Percentiles rank a stretch among this genome's conserved stretches.
Evolutionary conservation across 2,113 vertebrate species (phyloP).

Genomic region (Pelusios castaneus): DNA sequence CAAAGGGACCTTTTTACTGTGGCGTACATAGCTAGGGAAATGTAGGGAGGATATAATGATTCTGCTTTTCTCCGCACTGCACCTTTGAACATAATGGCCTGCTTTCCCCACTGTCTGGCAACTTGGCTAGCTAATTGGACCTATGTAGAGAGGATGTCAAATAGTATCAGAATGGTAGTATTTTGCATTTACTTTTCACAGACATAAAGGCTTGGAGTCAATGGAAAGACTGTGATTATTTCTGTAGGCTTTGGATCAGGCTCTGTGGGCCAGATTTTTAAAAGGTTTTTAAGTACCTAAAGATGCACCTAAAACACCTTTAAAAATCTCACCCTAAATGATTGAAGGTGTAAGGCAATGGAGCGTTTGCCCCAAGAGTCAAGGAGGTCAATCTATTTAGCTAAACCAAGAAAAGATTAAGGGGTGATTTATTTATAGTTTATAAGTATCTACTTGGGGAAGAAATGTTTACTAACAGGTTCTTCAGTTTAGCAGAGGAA

Average conservation of each 20-base stretch:
- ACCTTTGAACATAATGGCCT: background rate
- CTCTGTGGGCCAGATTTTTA: background rate
- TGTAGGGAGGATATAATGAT: background rate
- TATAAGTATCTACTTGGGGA: no score
- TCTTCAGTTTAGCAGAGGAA: no score
- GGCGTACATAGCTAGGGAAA: background rate
- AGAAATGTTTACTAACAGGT: no score
- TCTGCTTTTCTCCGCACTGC: background rate
- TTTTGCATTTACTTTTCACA: background rate
- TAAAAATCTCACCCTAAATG: no score
- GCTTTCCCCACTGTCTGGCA: background rate
- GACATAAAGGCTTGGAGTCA: background rate
- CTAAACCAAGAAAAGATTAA: no score
- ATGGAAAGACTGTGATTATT: background rate
- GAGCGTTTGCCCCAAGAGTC: no score
- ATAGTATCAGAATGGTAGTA: background rate
- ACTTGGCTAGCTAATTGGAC: background rate
- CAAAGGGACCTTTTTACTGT: background rate
- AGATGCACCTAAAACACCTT: no score
- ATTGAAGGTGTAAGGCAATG: no score
- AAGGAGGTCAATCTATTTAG: no score
- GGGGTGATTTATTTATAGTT: no score
- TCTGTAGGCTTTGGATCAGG: background rate
- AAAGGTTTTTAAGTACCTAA: no score
- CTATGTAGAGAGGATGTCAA: background rate